A percentile compares a stretch with the other conserved stretches of the same genome.
These are phyloP conservation scores for Lithophane semibrunnea DNA, from an alignment of 2,888 invertebrate genomes.

Conservation along the genomic window DNA sequence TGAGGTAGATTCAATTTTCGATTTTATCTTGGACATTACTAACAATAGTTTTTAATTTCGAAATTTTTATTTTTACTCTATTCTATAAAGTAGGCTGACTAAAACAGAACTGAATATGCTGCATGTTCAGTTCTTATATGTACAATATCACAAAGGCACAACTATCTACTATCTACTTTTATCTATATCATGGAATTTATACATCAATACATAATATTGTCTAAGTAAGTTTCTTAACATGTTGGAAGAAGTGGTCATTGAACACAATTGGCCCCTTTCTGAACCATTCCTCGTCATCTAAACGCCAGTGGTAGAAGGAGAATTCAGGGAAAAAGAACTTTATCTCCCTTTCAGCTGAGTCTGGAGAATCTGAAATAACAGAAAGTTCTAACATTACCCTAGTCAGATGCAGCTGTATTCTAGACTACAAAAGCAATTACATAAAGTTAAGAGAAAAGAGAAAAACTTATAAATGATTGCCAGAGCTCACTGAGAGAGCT, in stretches of 20 bases:
- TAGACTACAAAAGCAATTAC: not conserved
- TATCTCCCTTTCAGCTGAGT: constrained; percentile 94
- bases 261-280: constrained; percentile 89
- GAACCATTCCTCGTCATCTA: constrained; percentile 88
- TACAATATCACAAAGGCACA: constrained; percentile 8
- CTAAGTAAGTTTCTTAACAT: constrained; percentile 83
- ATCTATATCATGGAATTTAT: not conserved
- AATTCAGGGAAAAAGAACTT: constrained; percentile 96
- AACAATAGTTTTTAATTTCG: not conserved
- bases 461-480: not conserved
- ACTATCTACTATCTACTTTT: not conserved
- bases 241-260: constrained; percentile 89
- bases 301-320: constrained; percentile 92
- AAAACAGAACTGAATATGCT: not conserved
- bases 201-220: not conserved
- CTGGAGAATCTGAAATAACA: constrained; percentile 92
- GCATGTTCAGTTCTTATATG: constrained; percentile 8
- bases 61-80: too few species aligned
- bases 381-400: not conserved
- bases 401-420: not conserved
- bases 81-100: too few species aligned
- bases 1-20: not conserved
- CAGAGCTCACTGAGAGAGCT: not conserved
- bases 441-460: not conserved
- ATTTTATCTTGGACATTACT: not conserved